Percentiles rank a stretch among this genome's conserved stretches.
phyloP scores from a whole-genome alignment of 2,888 invertebrate genomes.

The Eremobia ochroleuca region DNA sequence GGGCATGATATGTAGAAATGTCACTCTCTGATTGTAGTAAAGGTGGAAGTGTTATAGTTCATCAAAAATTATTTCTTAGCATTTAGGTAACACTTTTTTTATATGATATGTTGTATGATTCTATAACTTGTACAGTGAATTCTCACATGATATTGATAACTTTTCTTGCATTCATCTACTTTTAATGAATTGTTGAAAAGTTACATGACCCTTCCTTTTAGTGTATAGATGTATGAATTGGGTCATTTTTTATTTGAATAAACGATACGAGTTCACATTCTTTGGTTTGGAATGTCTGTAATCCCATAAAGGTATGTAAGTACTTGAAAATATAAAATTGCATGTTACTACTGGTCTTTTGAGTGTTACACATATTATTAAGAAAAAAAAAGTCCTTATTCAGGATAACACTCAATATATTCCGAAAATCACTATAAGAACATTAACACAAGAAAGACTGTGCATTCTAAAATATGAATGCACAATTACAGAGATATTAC shows the following conservation, averaged over 20 bases:
- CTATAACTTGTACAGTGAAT: conserved; percentile 83
- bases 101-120: conserved; percentile 77
- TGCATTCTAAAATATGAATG: conserved; percentile 83
- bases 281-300: conserved; percentile 50
- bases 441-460: conserved; percentile 77
- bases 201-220: conserved; percentile 75
- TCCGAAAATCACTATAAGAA: conserved; percentile 82
- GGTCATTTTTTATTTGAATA: conserved; percentile 85
- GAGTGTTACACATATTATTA: not conserved
- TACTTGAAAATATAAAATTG: conserved; percentile 1
- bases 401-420: conserved; percentile 89
- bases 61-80: conserved; percentile 80
- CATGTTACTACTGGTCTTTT: not conserved
- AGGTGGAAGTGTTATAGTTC: conserved; percentile 79
- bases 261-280: conserved; percentile 75
- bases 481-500: conserved; percentile 66
- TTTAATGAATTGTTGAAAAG: conserved; percentile 82
- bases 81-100: conserved; percentile 86
- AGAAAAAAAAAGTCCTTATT: conserved; percentile 65
- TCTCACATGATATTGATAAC: conserved; percentile 73
- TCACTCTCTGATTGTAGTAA: conserved; percentile 74
- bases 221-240: conserved; percentile 79
- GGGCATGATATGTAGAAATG: conserved; percentile 75
- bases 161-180: conserved; percentile 75
- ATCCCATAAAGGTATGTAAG: not conserved